Evolutionary conservation across 2,888 invertebrate species (phyloP), one percentile per base, ranked within the genome.

Genomic region (Cephonodes hylas): DNA sequence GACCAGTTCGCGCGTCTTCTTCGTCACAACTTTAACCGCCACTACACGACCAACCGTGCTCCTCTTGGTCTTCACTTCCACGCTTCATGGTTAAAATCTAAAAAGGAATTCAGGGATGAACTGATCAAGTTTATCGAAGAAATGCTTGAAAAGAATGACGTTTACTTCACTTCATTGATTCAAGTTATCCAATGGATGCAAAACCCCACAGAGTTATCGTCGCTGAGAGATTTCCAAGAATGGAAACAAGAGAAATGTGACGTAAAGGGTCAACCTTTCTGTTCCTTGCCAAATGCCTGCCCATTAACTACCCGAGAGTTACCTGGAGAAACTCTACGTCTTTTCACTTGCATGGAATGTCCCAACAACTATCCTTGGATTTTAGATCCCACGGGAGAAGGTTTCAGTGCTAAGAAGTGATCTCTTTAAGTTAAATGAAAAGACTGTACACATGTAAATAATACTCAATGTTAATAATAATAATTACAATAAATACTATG

Each of bases 161-260:
- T 98, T 27, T 98, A 98, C 93, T 98, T 98, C 86, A 97, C 97
- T 66, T 98, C 97, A 65, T 96, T 97, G 93, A 94, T 97, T 74
- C 94, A 96, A 94, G 98, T 98, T 27, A 97, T 98, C 79, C 97
- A 98, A 88, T 98, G 98, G 98, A 98, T 98, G 97, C 98, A 98
- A 89, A 97, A 96, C 77, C 98, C 98, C 61, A 97, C 97, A 31
- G 98, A 98, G 86, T 83, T 97, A 70, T 95, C 96, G 56, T 95
- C 95, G 42, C 94, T 98, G 58, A 94, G 97, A 73, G 98, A 98
- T 83, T 98, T 98, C 95, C 96, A 96, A 76, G 97, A 97, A 86
- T 98, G 98, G 98, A 98, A 98, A 88, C 90, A 92, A 79, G 98
- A 98, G 77, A 97, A 97, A 84, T 98, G 98, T 88, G 98, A 98